Evolutionary conservation across 2,797 vertebrate genomes (phyloP).

Genomic region (Pygocentrus nattereri): DNA sequence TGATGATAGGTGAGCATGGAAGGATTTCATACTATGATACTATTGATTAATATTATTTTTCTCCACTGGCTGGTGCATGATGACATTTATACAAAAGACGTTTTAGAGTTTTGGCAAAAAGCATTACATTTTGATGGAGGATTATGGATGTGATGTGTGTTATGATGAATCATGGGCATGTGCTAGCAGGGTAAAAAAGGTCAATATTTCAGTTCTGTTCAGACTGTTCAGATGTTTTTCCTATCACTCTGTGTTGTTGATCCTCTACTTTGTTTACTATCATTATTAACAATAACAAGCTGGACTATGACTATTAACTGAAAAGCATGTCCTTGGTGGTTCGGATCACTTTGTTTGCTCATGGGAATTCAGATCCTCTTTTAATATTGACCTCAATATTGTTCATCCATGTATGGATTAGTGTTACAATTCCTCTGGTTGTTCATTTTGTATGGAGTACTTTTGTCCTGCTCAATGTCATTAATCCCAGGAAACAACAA

Average conservation of each 20-base stretch:
- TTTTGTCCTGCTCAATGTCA: conserved; percentile 53
- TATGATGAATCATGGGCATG: neutral
- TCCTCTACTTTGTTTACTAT: conserved; percentile 2
- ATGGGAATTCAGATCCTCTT: conserved; percentile 9
- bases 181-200: neutral
- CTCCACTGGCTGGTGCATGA: neutral
- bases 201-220: neutral
- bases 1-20: neutral
- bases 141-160: neutral
- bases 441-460: conserved; percentile 35
- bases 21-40: too few relatives aligned
- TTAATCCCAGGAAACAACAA: conserved; percentile 58
- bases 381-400: conserved; percentile 20
- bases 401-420: conserved; percentile 31
- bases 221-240: neutral
- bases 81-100: neutral
- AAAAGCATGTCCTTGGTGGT: neutral
- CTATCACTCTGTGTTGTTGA: neutral
- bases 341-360: neutral
- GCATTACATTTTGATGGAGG: neutral
- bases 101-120: neutral
- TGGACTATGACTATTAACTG: neutral
- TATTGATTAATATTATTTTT: neutral
- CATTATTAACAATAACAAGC: neutral
- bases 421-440: conserved; percentile 47